Conservation (phyloP, 2,888 invertebrate species). For the Polydrusus pterygomalis region DNA sequence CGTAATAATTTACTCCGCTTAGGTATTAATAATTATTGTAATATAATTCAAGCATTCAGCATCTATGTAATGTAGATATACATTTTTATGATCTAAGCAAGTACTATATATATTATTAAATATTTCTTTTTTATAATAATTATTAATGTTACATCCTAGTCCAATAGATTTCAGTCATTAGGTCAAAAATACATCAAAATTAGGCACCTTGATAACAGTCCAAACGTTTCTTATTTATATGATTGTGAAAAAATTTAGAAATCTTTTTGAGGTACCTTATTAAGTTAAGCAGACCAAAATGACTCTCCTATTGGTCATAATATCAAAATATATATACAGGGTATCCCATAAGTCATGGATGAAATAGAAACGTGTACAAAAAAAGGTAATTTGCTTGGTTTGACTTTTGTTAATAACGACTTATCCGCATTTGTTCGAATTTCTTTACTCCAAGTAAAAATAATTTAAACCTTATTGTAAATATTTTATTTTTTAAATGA, state of each 20-base stretch:
- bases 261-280: conserved; percentile 54
- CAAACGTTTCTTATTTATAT: conserved; percentile 59
- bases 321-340: conserved; percentile 57
- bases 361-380: too few relatives aligned
- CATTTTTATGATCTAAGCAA: conserved; percentile 10
- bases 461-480: too few relatives aligned
- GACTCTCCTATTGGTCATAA: conserved; percentile 62
- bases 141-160: conserved; percentile 41
- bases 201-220: conserved; percentile 63
- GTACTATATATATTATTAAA: background rate
- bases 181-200: conserved; percentile 58
- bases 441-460: too few relatives aligned
- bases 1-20: too few relatives aligned
- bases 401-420: too few relatives aligned
- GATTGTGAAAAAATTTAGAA: conserved; percentile 57
- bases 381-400: too few relatives aligned
- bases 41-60: too few relatives aligned
- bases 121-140: background rate
- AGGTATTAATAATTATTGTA: too few relatives aligned
- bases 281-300: conserved; percentile 59
- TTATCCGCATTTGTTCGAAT: too few relatives aligned
- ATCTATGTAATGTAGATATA: conserved; percentile 1
- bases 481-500: too few relatives aligned
- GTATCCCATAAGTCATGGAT: too few relatives aligned
- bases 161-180: conserved; percentile 59